These are phyloP conservation scores for Thalpophila matura DNA, from an alignment of 2,888 invertebrate species.

Conservation along the genomic window DNA sequence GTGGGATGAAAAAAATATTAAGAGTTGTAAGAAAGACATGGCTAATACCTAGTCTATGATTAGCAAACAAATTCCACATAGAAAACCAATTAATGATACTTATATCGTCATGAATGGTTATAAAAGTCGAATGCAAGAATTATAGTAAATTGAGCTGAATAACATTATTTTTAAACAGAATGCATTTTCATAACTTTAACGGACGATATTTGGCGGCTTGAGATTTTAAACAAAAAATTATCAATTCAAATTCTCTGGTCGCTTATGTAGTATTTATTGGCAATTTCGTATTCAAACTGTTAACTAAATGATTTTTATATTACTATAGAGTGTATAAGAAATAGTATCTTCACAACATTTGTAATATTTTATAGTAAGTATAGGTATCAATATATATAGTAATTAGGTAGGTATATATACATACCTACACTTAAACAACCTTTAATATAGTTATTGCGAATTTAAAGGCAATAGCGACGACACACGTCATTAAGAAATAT, in stretches of 20 bases:
- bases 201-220: no score
- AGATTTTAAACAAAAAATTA: no score
- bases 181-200: not conserved
- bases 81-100: no score
- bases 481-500: not conserved
- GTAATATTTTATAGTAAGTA: not conserved
- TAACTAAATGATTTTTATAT: not conserved
- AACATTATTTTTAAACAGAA: not conserved
- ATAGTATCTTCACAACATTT: slow-evolving; percentile 38
- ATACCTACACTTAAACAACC: slow-evolving; percentile 13
- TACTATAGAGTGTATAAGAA: slow-evolving; percentile 17
- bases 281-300: not conserved
- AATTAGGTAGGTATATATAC: no score
- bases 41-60: no score
- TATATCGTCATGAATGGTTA: not conserved
- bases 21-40: no score
- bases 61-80: no score
- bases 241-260: not conserved
- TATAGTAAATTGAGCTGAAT: not conserved
- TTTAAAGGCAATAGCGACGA: slow-evolving; percentile 63
- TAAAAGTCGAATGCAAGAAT: not conserved
- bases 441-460: slow-evolving; percentile 12
- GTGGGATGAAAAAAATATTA: no score
- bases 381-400: no score
- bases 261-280: not conserved